phyloP scores from a whole-genome alignment of 2,797 vertebrate genomes.

The Taenioides sp. region DNA sequence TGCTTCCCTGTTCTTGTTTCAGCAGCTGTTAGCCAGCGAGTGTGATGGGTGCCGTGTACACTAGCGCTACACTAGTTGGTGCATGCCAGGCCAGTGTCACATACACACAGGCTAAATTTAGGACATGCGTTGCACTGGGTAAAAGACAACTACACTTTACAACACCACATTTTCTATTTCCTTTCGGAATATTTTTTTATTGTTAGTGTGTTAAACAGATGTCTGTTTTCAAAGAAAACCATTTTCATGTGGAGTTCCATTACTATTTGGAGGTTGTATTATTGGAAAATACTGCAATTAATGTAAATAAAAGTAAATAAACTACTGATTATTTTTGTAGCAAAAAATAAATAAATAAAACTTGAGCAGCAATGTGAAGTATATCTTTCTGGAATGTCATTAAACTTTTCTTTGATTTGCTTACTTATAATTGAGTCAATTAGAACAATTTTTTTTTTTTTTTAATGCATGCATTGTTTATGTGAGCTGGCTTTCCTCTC shows the following conservation, averaged over 20 bases:
- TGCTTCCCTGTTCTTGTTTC: conserved; percentile 50
- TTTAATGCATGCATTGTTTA: neutral
- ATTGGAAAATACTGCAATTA: too few species aligned
- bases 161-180: neutral
- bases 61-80: conserved; percentile 39
- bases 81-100: conserved; percentile 35
- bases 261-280: too few species aligned
- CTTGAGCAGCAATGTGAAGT: too few species aligned
- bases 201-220: neutral
- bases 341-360: too few species aligned
- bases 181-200: neutral
- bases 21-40: conserved; percentile 45
- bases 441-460: neutral
- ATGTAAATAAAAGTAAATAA: too few species aligned
- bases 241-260: too few species aligned
- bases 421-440: neutral
- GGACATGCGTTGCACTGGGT: neutral
- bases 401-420: neutral
- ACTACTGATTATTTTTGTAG: too few species aligned
- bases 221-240: too few species aligned
- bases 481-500: neutral
- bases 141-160: neutral
- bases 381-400: neutral
- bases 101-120: conserved; percentile 6
- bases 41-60: conserved; percentile 43